phyloP scores from a whole-genome alignment of 2,797 vertebrate species.

The Clarias laeviceps region DNA sequence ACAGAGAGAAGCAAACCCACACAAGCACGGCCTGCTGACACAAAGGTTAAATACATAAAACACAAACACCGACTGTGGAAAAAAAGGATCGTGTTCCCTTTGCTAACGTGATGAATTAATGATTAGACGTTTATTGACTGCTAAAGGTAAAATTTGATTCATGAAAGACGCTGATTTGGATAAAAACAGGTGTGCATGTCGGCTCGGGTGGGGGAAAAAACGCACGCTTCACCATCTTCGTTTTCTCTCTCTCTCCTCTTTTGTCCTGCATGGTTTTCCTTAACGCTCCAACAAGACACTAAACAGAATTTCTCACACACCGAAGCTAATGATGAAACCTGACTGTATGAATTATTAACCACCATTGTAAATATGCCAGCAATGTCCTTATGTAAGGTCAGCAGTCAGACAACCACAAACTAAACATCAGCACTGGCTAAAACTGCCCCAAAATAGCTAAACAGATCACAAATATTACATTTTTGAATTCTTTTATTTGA shows the following conservation, averaged over 20 bases:
- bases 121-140: neutral
- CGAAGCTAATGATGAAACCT: neutral
- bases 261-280: slow-evolving; percentile 10
- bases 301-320: neutral
- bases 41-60: slow-evolving; percentile 50
- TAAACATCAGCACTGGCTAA: neutral
- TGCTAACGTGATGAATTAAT: slow-evolving; percentile 9
- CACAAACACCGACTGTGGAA: slow-evolving; percentile 3
- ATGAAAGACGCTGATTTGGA: neutral
- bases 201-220: neutral
- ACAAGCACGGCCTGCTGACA: neutral
- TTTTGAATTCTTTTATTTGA: too few species aligned
- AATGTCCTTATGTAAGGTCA: neutral
- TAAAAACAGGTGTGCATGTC: neutral
- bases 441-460: neutral
- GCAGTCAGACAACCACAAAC: neutral
- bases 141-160: neutral
- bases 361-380: too few species aligned
- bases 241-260: neutral
- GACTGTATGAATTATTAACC: neutral
- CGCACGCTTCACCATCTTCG: neutral
- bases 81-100: neutral
- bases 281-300: slow-evolving; percentile 16
- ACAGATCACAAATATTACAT: neutral
- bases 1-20: slow-evolving; percentile 15